These are phyloP conservation scores for Sericinus montela DNA, from an alignment of 2,888 invertebrate genomes.

Conservation along the genomic window DNA sequence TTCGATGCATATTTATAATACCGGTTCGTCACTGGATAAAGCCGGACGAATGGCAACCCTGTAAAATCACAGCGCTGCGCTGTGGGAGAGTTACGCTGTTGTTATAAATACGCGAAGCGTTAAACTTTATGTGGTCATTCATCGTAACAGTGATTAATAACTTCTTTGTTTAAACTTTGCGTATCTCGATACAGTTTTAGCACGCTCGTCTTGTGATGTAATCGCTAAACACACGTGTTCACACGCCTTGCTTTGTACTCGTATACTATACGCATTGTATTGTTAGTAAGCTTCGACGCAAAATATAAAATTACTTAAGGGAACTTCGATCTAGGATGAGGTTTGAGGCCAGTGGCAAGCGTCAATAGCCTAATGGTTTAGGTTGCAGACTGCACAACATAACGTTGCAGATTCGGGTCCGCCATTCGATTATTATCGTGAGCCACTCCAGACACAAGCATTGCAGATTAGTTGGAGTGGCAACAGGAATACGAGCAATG, in stretches of 20 bases:
- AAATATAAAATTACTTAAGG: no score
- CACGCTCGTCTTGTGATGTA: slow-evolving; percentile 8
- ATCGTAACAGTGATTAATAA: slow-evolving; percentile 34
- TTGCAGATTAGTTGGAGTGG: no score
- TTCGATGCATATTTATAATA: neutral
- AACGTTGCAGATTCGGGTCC: no score
- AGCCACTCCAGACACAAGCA: no score
- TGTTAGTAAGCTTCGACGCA: neutral
- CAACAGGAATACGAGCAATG: no score
- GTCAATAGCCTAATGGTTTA: no score
- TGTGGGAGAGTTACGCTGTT: slow-evolving; percentile 51
- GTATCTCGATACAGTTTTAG: slow-evolving; percentile 6
- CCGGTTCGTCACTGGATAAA: slow-evolving; percentile 3
- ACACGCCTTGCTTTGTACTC: neutral
- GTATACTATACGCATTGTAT: no score
- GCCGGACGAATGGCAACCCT: slow-evolving; percentile 11
- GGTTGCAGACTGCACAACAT: no score
- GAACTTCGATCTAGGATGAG: no score
- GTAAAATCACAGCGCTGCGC: slow-evolving; percentile 47
- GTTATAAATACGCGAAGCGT: slow-evolving; percentile 44
- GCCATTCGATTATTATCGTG: no score
- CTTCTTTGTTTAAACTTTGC: slow-evolving; percentile 25
- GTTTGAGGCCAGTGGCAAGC: no score
- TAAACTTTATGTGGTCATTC: slow-evolving; percentile 43
- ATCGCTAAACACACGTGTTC: slow-evolving; percentile 4